Evolutionary conservation across 1,140 invertebrate species (phyloP), one percentile per base, ranked within the genome.

Genomic region (Varroa destructor): DNA sequence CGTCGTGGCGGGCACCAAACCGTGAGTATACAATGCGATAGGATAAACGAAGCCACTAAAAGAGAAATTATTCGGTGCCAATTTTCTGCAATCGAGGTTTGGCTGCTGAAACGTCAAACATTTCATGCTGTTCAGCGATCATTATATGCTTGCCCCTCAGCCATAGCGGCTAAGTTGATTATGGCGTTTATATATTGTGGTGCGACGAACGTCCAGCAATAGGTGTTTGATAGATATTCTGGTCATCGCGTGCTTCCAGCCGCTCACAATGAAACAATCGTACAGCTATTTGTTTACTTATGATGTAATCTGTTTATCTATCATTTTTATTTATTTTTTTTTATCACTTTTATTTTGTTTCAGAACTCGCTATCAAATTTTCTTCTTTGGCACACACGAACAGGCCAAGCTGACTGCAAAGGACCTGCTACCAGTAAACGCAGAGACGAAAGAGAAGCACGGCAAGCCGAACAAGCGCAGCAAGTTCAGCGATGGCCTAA

Each of bases 321-420:
- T 5, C 8, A 51, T 51, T 3, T 51, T 3, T 51, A 8, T 51
- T 5, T 51, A 8, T 8, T 51, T 51, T 51, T 51, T 3, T 51
- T 8, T 8, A 51, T 8, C 4, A 51, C 8, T 51, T 8, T 3
- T 51, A 8, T 51, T 8, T 51, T 8, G 46, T 51, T 51, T 3
- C 46, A 51, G 46, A 8, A 51, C 46, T 8, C 46, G 46, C 46
- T 95, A 89, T 79, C 88, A 87, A 80, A 90, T 97, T 73, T 88
- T 88, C 79, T 97, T 97, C 81, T 96, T 91, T 83, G 93, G 92
- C 5, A 97, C 92, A 14, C 87, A 89, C 76, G 92, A 97, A 85
- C 91, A 83, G 4, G 81, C 79, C 58, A 79, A 79, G 73, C 74
- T 84, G 43, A 79, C 79, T 71, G 75, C 79, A 3, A 83, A 84